Conservation (phyloP, 1,140 invertebrate genomes). For the Temnothorax nylanderi region DNA sequence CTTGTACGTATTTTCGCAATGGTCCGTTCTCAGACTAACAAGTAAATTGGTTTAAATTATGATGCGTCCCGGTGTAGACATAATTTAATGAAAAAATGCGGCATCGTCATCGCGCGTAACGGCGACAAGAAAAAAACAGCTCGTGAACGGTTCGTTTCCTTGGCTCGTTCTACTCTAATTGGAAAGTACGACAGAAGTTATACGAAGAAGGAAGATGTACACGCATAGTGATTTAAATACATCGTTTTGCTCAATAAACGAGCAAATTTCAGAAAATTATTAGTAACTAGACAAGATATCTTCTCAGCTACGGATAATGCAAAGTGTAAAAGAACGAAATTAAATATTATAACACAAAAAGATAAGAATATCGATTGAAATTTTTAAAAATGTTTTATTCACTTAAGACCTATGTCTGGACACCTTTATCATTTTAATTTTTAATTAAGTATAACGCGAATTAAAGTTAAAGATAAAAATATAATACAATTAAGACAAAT, state of each 20-base stretch:
- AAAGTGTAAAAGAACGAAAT: background rate
- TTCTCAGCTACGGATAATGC: background rate
- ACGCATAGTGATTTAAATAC: background rate
- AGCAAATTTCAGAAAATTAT: background rate
- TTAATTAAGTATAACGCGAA: too few relatives aligned
- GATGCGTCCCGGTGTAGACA: constrained; percentile 37
- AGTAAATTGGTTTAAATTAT: constrained; percentile 70
- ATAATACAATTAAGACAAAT: too few relatives aligned
- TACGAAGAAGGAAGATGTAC: background rate
- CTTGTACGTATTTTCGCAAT: constrained; percentile 9
- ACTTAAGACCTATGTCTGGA: too few relatives aligned
- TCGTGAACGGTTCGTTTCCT: constrained; percentile 71
- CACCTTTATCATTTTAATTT: too few relatives aligned
- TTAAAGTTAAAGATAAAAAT: too few relatives aligned
- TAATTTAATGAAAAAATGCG: constrained; percentile 48
- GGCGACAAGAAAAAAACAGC: constrained; percentile 69
- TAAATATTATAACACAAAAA: background rate
- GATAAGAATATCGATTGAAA: background rate
- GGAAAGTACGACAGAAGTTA: constrained; percentile 60
- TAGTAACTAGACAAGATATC: background rate
- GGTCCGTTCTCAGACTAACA: constrained; percentile 25
- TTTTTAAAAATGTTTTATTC: background rate
- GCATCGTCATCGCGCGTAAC: constrained; percentile 64
- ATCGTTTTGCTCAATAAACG: background rate
- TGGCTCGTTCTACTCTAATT: constrained; percentile 68